phyloP scores from a whole-genome alignment of 37 sponge, comb jelly and placozoan species.

The Spongilla lacustris region DNA sequence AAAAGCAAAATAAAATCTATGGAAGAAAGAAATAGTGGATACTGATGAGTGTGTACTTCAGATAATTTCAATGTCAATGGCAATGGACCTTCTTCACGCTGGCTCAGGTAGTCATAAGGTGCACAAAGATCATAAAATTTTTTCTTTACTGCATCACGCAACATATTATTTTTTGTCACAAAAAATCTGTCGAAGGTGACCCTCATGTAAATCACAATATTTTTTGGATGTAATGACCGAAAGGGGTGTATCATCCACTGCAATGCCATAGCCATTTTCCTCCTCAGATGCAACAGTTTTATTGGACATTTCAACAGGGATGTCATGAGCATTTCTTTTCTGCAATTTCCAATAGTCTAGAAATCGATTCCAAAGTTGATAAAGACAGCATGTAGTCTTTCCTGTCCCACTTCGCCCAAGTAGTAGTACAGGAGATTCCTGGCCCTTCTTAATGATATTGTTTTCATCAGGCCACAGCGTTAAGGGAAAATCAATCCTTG shows the following conservation, averaged over 20 bases:
- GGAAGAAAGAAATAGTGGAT: constrained; percentile 66
- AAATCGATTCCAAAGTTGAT: constrained; percentile 81
- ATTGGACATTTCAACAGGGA: background rate
- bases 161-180: constrained; percentile 63
- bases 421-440: constrained; percentile 55
- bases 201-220: background rate
- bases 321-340: background rate
- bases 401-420: constrained; percentile 91
- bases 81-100: constrained; percentile 6
- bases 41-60: constrained; percentile 3
- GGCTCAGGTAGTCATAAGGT: constrained; percentile 3
- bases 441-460: constrained; percentile 59
- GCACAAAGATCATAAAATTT: constrained; percentile 53
- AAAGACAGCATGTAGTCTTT: constrained; percentile 87
- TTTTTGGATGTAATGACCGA: background rate
- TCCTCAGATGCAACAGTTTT: background rate
- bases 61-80: constrained; percentile 36
- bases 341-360: constrained; percentile 65
- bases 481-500: constrained; percentile 75
- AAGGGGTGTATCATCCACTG: background rate
- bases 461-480: constrained; percentile 83
- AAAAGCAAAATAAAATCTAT: constrained; percentile 52
- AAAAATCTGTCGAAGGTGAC: constrained; percentile 64
- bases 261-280: background rate
- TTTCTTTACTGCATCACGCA: constrained; percentile 53